Conservation (phyloP, 2,797 vertebrate genomes). For the Halcyon smyrnensis region DNA sequence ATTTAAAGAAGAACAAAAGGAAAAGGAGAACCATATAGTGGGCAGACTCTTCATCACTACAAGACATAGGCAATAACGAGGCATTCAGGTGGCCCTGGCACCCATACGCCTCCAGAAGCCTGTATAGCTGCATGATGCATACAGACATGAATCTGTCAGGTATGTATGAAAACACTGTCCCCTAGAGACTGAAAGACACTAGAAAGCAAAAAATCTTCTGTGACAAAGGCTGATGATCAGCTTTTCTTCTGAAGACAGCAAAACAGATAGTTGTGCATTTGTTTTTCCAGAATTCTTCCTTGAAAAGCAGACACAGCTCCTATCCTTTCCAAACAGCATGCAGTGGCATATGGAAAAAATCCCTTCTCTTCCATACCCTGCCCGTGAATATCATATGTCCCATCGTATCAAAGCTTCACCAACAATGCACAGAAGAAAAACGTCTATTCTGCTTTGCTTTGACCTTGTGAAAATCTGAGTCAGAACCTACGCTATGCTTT, state of each 20-base stretch:
- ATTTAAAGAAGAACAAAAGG: neutral
- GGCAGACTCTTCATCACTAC: neutral
- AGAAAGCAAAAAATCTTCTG: neutral
- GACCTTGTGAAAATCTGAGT: neutral
- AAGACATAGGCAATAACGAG: neutral
- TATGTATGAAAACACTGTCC: neutral
- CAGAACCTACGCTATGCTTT: neutral
- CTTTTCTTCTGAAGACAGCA: neutral
- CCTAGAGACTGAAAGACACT: neutral
- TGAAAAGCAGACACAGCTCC: neutral
- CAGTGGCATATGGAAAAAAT: neutral
- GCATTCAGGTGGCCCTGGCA: neutral
- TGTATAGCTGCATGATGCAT: neutral
- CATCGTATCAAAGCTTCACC: neutral
- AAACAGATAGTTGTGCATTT: neutral
- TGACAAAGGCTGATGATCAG: neutral
- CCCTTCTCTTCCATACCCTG: neutral
- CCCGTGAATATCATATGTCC: neutral
- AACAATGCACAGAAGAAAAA: neutral
- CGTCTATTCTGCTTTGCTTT: neutral
- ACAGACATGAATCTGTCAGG: neutral
- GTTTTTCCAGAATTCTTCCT: neutral
- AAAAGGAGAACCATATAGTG: neutral
- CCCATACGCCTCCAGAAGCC: neutral
- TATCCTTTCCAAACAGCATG: neutral